Base-by-base conservation (phyloP, 2,113 vertebrate genomes). In the Gallinago jamesoni region DNA sequence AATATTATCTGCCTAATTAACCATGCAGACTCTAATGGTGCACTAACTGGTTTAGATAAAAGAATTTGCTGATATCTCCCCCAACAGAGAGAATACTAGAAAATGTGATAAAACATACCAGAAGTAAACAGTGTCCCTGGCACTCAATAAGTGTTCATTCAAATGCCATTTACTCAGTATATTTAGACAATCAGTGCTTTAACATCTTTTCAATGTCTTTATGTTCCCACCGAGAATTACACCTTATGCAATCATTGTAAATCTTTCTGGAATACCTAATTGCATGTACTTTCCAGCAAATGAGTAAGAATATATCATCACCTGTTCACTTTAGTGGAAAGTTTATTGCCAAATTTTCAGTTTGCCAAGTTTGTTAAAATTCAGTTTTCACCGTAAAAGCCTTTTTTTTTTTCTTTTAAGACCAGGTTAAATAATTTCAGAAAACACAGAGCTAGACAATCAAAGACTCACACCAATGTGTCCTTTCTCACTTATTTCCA, bases 31-130 rank as follows among this genome's bases (percentile, higher is more conserved):
- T 95, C 93, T 98, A 98, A 98, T 98, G 97, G 97, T 75, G 87
- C 78, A 95, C 89, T 97, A 97, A 98, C 97, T 97, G 96, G 91
- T 96, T 98, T 97, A 98, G 98, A 98, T 98, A 98, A 98, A 97
- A 94, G 87, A 97, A 96, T 97, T 97, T 98, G 94, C 93, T 97
- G 95, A 95, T 97, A 97, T 93, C 90, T 96, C 93, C 95, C 94
- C 92, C 91, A 94, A 85, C 82, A 94, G 95, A 90, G 75, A 94
- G 90, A 96, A 96, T 89, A 95, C 90, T 89, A 95, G 45, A 96
- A 94, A 96, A 88, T 77, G 63, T 56, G 89, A 90, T 93, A 95
- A 96, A 97, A 97, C 88, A 96, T 94, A 95, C 55, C 75, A 89
- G 79, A 95, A 92, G 95, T 96, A 96, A 97, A 87, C 72, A 96